These are phyloP conservation scores for Perca schrenkii DNA, from an alignment of 2,113 vertebrate species.

Conservation along the genomic window DNA sequence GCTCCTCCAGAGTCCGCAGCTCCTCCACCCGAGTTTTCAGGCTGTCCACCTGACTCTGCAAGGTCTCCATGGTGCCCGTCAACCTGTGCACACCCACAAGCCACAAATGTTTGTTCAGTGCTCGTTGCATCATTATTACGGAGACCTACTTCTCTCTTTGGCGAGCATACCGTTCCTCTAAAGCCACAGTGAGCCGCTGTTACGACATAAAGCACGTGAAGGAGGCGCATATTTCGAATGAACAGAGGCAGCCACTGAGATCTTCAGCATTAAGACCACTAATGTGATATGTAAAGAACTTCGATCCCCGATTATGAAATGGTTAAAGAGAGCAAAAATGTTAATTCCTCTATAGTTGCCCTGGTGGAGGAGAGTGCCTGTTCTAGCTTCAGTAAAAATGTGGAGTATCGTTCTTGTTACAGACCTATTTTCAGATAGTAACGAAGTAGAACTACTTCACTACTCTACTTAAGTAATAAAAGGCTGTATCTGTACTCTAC, in stretches of 20 bases:
- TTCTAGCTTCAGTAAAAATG: background rate
- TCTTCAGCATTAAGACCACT: conserved; percentile 20
- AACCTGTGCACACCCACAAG: conserved; percentile 81
- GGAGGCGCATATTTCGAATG: conserved; percentile 16
- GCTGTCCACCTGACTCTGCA: conserved; percentile 94
- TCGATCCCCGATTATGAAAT: conserved; percentile 24
- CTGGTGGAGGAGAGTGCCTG: background rate
- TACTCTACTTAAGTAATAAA: too few species aligned
- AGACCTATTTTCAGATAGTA: background rate
- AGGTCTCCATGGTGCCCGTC: conserved; percentile 91
- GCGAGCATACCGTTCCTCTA: background rate
- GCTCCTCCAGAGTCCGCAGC: conserved; percentile 91
- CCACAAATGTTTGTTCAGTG: conserved; percentile 1
- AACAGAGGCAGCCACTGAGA: conserved; percentile 47
- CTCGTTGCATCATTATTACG: conserved; percentile 15
- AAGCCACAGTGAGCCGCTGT: conserved; percentile 19
- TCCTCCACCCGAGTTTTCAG: conserved; percentile 94
- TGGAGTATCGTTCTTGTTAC: background rate
- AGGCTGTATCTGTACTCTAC: too few species aligned
- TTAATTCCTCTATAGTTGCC: background rate
- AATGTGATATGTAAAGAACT: conserved; percentile 34
- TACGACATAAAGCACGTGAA: conserved; percentile 14
- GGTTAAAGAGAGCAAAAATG: background rate
- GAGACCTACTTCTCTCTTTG: background rate
- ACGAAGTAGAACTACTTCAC: too few species aligned